Conservation (phyloP, 1,140 invertebrate species). For the Achroia grisella region DNA sequence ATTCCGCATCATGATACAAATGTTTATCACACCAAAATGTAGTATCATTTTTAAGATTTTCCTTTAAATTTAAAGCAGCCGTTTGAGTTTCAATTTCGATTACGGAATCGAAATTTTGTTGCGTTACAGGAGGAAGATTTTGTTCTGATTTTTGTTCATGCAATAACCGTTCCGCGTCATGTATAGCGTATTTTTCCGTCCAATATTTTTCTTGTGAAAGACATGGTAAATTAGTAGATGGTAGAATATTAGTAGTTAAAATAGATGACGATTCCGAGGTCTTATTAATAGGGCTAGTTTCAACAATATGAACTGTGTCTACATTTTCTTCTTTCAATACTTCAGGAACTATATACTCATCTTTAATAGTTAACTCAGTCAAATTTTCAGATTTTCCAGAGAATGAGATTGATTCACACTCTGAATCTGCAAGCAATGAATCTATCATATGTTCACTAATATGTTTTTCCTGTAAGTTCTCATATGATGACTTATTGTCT, state of each 20-base stretch:
- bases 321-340: too few relatives aligned
- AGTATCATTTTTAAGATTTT: conserved; percentile 69
- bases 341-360: too few relatives aligned
- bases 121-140: conserved; percentile 4
- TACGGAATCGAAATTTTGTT: background rate
- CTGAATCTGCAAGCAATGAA: conserved; percentile 19
- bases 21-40: conserved; percentile 77
- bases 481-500: background rate
- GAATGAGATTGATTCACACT: too few relatives aligned
- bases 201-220: conserved; percentile 50
- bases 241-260: conserved; percentile 30
- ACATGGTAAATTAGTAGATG: conserved; percentile 11
- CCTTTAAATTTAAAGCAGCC: conserved; percentile 19
- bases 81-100: conserved; percentile 6
- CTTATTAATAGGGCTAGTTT: too few relatives aligned
- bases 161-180: conserved; percentile 48
- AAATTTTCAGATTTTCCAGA: too few relatives aligned
- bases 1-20: conserved; percentile 78
- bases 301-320: too few relatives aligned
- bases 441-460: conserved; percentile 27
- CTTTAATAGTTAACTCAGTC: too few relatives aligned
- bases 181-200: conserved; percentile 36
- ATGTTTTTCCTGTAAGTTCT: conserved; percentile 19
- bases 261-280: background rate
- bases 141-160: conserved; percentile 18